These are phyloP conservation scores for Calyptomena viridis DNA, from an alignment of 2,113 vertebrate species.

Conservation along the genomic window DNA sequence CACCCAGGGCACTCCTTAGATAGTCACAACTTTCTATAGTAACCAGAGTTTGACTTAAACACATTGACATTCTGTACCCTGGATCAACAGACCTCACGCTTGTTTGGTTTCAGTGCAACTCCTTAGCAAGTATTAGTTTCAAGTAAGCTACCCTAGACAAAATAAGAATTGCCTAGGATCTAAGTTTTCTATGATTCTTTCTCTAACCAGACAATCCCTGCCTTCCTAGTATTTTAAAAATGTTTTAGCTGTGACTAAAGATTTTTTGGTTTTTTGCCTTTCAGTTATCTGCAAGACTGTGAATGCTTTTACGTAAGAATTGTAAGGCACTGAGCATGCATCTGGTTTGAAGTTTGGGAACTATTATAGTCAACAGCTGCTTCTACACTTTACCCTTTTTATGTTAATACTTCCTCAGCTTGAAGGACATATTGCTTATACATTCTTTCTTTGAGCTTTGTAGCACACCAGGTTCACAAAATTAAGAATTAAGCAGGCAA, in stretches of 20 bases:
- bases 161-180: background rate
- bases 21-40: background rate
- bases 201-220: background rate
- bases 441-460: background rate
- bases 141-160: background rate
- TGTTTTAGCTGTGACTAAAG: background rate
- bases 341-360: constrained; percentile 9
- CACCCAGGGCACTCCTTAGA: too few species aligned
- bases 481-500: background rate
- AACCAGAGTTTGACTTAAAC: background rate
- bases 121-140: background rate
- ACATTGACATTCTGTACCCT: accelerated
- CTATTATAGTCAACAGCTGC: constrained; percentile 7
- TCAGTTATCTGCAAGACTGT: constrained; percentile 4
- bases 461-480: background rate
- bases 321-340: constrained; percentile 1
- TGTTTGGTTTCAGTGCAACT: background rate
- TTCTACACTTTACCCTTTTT: constrained; percentile 29
- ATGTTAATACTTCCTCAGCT: background rate
- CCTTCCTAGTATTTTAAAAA: background rate
- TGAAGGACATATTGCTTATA: background rate
- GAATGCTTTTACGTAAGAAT: constrained; percentile 10
- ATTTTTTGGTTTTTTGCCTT: background rate
- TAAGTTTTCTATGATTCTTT: background rate
- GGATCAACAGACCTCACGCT: background rate